These are phyloP conservation scores for Dynastes grantii DNA, from an alignment of 2,888 invertebrate genomes.

Conservation along the genomic window DNA sequence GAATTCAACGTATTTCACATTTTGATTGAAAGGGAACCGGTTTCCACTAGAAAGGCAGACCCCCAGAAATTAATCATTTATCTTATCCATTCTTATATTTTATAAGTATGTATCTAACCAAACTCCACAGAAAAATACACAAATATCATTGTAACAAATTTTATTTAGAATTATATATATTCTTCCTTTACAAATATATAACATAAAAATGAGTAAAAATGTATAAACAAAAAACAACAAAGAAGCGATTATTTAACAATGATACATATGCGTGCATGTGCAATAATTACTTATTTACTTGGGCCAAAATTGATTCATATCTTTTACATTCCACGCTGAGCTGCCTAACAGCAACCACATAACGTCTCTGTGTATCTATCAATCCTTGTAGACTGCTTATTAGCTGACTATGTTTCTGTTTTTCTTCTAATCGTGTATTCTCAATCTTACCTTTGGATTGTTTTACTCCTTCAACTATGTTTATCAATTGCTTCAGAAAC, in stretches of 20 bases:
- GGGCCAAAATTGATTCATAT: slow-evolving; percentile 73
- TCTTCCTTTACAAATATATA: too few species aligned
- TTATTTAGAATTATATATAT: slow-evolving; percentile 22
- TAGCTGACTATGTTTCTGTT: slow-evolving; percentile 76
- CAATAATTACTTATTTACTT: slow-evolving; percentile 34
- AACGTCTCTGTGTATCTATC: slow-evolving; percentile 83
- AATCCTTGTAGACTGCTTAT: slow-evolving; percentile 75
- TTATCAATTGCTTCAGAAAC: slow-evolving; percentile 92
- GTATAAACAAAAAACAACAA: slow-evolving; percentile 17
- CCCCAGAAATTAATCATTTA: too few species aligned
- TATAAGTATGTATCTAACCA: too few species aligned
- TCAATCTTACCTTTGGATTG: slow-evolving; percentile 85
- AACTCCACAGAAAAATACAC: too few species aligned
- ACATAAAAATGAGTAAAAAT: background rate
- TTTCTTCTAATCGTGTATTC: slow-evolving; percentile 77
- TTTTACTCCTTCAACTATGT: slow-evolving; percentile 91
- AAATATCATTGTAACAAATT: slow-evolving; percentile 13
- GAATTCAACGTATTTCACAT: too few species aligned
- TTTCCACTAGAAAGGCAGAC: too few species aligned
- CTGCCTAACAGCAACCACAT: slow-evolving; percentile 84
- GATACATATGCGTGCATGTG: slow-evolving; percentile 1
- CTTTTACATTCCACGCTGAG: slow-evolving; percentile 83
- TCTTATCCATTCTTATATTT: too few species aligned
- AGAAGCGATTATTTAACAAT: background rate
- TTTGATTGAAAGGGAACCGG: too few species aligned